Base-by-base conservation (phyloP, 1,140 invertebrate species). In the Heliconius himera region DNA sequence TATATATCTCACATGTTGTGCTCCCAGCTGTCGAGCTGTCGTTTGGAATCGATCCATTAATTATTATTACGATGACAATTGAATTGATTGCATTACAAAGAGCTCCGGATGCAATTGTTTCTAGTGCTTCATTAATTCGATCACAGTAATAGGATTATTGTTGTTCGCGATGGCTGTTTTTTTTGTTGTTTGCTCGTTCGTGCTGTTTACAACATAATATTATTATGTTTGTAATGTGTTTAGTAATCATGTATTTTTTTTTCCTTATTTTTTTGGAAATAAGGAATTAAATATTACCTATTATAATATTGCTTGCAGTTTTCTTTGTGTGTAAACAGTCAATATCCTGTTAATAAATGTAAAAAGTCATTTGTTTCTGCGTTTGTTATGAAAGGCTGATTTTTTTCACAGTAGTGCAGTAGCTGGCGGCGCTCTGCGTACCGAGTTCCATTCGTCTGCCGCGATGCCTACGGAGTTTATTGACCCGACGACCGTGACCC, bases 401-500 rank as follows among this genome's bases (percentile, higher is more conserved):
- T 82, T 76, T 33, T 81, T 81, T 70, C 38, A 74, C 76, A 46
- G 78, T 36, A 77, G 77, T 81, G 82, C 77, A 79, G 56, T 74
- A 81, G 80, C 70, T 36, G 73, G 82, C 84, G 74, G 66, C 83
- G 81, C 75, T 82, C 38, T 66, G 79, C 79, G 74, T 80, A 75
- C 80, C 73, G 70, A 76, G 79, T 77, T 54, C 70, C 76, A 71
- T 77, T 72, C 76, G 76, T 77, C 85, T 84, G 79, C 80, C 79
- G 85, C 84, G 84, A 75, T 83, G 82, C 82, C 83, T 83, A 82
- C 82, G 73, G 82, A 76, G 91, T 85, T 90, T 86, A 91, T 89
- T 91, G 88, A 92, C 88, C 90, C 87, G 85, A 75, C 89, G 90
- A 91, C 90, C 91, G 87, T 92, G 89, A 93, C 85, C 89, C 88